These are phyloP conservation scores for Hippocampus barbouri DNA, from an alignment of 2,113 vertebrate genomes.

Conservation along the genomic window DNA sequence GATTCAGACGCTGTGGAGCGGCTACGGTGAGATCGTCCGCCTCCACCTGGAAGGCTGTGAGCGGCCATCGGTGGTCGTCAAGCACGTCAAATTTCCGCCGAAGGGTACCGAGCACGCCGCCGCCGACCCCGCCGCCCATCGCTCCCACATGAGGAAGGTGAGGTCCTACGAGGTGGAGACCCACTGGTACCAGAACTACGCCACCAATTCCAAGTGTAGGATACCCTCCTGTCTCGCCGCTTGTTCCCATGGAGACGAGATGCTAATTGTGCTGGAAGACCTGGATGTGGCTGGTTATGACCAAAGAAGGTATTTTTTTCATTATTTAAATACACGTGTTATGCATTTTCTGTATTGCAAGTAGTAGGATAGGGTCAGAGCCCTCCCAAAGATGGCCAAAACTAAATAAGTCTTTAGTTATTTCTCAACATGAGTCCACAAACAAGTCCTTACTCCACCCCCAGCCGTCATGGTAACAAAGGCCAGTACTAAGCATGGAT, in stretches of 20 bases:
- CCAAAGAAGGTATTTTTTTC: conserved; percentile 51
- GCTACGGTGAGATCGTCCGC: conserved; percentile 71
- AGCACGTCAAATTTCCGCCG: conserved; percentile 70
- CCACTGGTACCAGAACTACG: conserved; percentile 73
- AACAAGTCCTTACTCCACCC: too few species aligned
- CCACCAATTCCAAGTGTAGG: conserved; percentile 56
- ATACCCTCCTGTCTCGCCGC: conserved; percentile 65
- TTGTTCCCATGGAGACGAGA: conserved; percentile 68
- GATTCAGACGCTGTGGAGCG: conserved; percentile 75
- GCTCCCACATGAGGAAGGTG: conserved; percentile 69
- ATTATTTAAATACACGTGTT: neutral
- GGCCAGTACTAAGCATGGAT: too few species aligned
- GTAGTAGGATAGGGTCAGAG: too few species aligned
- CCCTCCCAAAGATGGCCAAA: too few species aligned
- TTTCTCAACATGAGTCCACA: too few species aligned
- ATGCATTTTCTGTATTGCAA: neutral
- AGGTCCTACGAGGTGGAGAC: conserved; percentile 75
- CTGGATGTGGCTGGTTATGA: conserved; percentile 69
- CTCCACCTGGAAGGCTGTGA: conserved; percentile 66
- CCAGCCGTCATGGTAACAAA: too few species aligned
- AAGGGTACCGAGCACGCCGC: conserved; percentile 36
- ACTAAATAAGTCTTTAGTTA: too few species aligned
- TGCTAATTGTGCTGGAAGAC: conserved; percentile 75
- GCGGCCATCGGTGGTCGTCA: conserved; percentile 67
- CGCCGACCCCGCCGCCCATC: conserved; percentile 59